Evolutionary conservation across 2,113 vertebrate genomes (phyloP), one percentile per base, ranked within the genome.

Genomic region (Salvelinus namaycush): DNA sequence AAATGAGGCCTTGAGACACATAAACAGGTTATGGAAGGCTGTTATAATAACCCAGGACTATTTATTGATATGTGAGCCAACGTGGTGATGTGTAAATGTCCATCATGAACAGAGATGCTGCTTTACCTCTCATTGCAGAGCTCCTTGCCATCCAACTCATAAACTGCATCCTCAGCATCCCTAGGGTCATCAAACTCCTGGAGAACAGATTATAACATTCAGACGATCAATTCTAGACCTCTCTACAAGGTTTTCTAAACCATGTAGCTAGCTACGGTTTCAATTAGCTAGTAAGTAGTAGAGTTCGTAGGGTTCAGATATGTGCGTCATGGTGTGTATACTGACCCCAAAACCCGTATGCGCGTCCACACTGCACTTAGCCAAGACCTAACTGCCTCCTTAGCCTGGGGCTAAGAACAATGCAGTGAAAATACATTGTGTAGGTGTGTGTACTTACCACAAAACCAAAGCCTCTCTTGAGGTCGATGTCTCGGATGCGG

Each of bases 171-270:
- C 16, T 98, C 96, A 1, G 97, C 97, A 83, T 98, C 97, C 86
- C 97, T 95, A 0, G 96, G 96, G 86, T 99, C 97, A 26, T 99
- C 97, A 87, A 99, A 99, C 44, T 99, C 97, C 97, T 99, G 29
- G 20, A 84, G 27, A 4, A 72, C 48, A 48, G 80, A 14, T 71
- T 5, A 66, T 48, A 65, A 18, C 18, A 48, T 54, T 31, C 16
- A 54, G 11, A 11, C 14, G 5, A 31, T 54, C 60, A 11, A 44
- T 44, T 44, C 8, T 44, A 44, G 39, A 44, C 39, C 39, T 44
- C 9, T 44, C 39, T 11, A 12, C 9, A 44, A 44, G 9, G 39
- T 44, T 44, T 44, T 44, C 9, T 2, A 44, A 44, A 44, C 9
- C 39, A 44, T 11, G 39, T 11, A 3, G 2, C 9, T 44, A 44